phyloP scores from a whole-genome alignment of 2,113 vertebrate species.

The Ibidorhyncha struthersii region DNA sequence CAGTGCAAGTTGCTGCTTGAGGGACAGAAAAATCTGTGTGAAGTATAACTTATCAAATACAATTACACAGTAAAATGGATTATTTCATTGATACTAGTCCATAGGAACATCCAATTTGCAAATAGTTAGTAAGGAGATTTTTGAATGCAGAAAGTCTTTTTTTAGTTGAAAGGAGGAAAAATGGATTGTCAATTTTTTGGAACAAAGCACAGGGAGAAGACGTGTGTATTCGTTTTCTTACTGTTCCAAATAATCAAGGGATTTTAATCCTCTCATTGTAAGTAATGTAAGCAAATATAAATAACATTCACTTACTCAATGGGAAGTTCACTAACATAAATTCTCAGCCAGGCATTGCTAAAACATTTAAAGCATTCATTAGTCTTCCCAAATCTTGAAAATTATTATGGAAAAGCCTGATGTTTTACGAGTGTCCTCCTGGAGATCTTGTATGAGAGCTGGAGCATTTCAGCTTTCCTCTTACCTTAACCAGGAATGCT shows the following conservation, averaged over 20 bases:
- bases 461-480: background rate
- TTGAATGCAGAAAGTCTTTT: background rate
- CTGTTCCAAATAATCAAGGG: background rate
- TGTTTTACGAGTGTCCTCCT: background rate
- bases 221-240: background rate
- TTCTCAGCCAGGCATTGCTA: background rate
- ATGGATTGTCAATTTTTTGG: background rate
- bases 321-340: background rate
- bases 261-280: background rate
- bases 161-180: background rate
- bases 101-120: conserved; percentile 20
- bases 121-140: conserved; percentile 2
- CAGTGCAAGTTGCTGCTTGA: background rate
- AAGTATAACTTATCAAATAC: conserved; percentile 19
- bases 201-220: background rate
- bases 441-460: background rate
- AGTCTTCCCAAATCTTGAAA: background rate
- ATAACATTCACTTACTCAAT: background rate
- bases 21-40: conserved; percentile 5
- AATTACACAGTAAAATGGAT: conserved; percentile 51
- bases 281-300: background rate
- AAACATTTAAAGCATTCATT: background rate
- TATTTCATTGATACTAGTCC: conserved; percentile 18
- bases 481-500: background rate
- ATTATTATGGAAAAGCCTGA: background rate